Base-by-base conservation (phyloP, 2,888 invertebrate genomes). In the Craniophora ligustri region DNA sequence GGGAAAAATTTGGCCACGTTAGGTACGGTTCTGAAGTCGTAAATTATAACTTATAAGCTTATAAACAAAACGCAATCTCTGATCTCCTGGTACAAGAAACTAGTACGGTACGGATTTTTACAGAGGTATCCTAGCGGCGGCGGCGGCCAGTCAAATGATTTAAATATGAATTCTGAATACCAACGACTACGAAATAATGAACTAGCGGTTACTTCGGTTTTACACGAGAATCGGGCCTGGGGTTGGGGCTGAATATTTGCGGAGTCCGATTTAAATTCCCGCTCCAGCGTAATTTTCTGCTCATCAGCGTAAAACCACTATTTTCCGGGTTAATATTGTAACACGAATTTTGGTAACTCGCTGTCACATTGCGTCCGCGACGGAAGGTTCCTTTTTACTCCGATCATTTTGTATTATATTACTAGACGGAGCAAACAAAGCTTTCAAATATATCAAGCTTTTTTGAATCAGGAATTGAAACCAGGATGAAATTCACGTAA, bases 251-350 rank as follows among this genome's bases (percentile, higher is more conserved):
- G 48, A 36, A 67, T 48, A 64, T 67, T 61, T 64, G 68, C 41
- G 45, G 55, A 30, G 30, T 34, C 36, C 40, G 26, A 48, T 55
- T 64, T 67, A 62, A 64, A 64, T 54, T 62, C 45, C 41, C 21
- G 31, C n/a, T 26, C 30, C 31, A 54, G 34, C 48, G 34, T 38
- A 64, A 67, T 64, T 62, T 64, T 61, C 48, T 45, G 55, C 26
- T 62, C 63, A 63, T 55, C 55, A 48, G 55, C 26, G 34, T 49
- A 62, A 64, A 67, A 67, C 63, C 63, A 55, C 68, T 55, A 54
- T 54, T 32, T 23, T 41, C 36, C 13, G 30, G 36, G 55, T 55
- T 54, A 55, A 67, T 48, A 38, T 48, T 5, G 15, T 30, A 54
- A 48, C 32, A 47, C 62, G 45, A 47, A 61, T 41, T 47, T 63